Base-by-base conservation (phyloP, 2,888 invertebrate species). In the Pyrrhosoma nymphula region DNA sequence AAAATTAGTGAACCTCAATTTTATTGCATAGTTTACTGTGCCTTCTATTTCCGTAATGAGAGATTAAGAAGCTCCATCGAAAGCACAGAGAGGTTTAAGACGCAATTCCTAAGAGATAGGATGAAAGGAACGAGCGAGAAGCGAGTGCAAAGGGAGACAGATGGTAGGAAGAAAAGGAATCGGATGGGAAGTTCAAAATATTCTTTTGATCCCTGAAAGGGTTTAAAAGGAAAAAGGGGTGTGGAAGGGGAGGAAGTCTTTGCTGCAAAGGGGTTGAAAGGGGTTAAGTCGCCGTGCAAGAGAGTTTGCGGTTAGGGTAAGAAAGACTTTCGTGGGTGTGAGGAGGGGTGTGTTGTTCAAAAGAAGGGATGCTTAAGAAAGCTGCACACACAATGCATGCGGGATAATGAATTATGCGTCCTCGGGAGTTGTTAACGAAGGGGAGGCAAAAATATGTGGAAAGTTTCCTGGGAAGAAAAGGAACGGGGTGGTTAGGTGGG, bases 401-500 rank as follows among this genome's bases (percentile, higher is more conserved):
- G 82, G 82, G 82, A 82, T 82, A 82, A 82, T 82, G 82, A 82
- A 82, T 82, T 35, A 82, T n/a, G 35, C 30, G 82, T 23, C 30
- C 82, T 6, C 14, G 30, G 16, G 35, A 35, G 30, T 82, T 82
- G 35, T 82, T 82, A 82, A 82, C 82, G 82, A 35, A 10, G n/a
- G 60, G 69, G 35, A 14, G 82, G 82, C 82, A 82, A 82, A 82
- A 82, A 82, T 82, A 82, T 35, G 82, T 10, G 82, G 82, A 82
- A 82, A 82, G 82, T 82, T 82, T 35, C 14, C 60, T 0, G 82
- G 30, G 82, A 82, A 82, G 82, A 82, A 82, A 82, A 35, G 82
- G 82, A 35, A 16, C 3, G 30, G 82, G 12, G 8, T 12, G 82
- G 75, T 23, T 10, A 26, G n/a, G 0, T 3, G 23, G 75, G 75